Base-by-base conservation (phyloP, 2,888 invertebrate genomes). In the Alsophila aescularia region DNA sequence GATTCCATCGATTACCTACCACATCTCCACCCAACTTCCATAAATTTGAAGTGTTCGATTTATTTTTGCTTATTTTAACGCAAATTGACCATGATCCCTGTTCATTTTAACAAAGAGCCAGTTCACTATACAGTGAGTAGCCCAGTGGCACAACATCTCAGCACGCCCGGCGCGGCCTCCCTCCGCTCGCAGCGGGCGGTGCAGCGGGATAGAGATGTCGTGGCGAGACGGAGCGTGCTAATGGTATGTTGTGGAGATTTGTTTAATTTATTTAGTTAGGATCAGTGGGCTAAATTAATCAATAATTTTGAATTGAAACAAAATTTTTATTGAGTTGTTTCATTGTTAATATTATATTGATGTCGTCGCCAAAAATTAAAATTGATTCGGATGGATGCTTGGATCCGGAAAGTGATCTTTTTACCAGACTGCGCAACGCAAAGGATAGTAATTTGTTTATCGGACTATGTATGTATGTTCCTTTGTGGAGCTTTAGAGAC, bases 21-120 rank as follows among this genome's bases (percentile, higher is more conserved):
- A n/a, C n/a, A n/a, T n/a, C n/a, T n/a, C n/a, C 18, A 18, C 18
- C 18, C 18, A 18, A 18, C 5, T n/a, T n/a, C n/a, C n/a, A n/a
- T n/a, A n/a, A n/a, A n/a, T n/a, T n/a, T n/a, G n/a, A n/a, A n/a
- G 24, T 18, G 18, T 24, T 24, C 3, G 1, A 24, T 24, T 6
- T 6, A 6, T 24, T 8, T 7, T 24, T 24, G 5, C 5, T 24
- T 24, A 24, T 24, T 24, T 7, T 8, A 24, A 24, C 52, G 54
- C 37, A 62, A 54, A 61, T 58, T 58, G 31, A 61, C 54, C 51
- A 53, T 15, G 41, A 37, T 42, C 41, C 29, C 36, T 15, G 12
- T n/a, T 14, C 15, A 3, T 31, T 24, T 10, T 24, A 18, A 16
- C 12, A 37, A 40, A 27, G 13, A 24, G 15, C 27, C 31, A 0